These are phyloP conservation scores for Apodemia zela DNA, from an alignment of 2,888 invertebrate genomes.

Conservation along the genomic window DNA sequence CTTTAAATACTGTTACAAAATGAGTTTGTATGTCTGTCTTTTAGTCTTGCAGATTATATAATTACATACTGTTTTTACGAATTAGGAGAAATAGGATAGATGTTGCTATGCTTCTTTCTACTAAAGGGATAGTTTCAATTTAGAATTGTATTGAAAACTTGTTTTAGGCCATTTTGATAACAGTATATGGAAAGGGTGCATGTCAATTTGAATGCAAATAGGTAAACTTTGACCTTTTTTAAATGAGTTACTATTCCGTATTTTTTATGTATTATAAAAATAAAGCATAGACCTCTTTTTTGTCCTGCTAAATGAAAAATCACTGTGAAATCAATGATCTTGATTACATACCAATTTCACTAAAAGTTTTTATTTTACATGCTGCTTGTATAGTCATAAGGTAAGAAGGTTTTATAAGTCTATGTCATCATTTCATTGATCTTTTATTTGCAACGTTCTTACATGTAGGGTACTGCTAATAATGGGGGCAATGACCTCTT, in stretches of 20 bases:
- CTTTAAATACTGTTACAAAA: neutral
- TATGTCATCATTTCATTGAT: slow-evolving; percentile 17
- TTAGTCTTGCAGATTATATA: neutral
- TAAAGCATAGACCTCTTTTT: neutral
- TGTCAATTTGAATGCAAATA: too few species aligned
- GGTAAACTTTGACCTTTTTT: too few species aligned
- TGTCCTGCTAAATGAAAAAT: neutral
- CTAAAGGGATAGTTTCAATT: too few species aligned
- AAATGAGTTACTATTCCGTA: too few species aligned
- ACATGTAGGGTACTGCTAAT: slow-evolving; percentile 55
- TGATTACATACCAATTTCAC: neutral
- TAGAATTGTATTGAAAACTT: too few species aligned
- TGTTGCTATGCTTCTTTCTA: too few species aligned
- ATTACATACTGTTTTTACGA: neutral
- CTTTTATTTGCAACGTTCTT: slow-evolving; percentile 30
- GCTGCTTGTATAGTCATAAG: slow-evolving; percentile 14
- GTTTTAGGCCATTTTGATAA: too few species aligned
- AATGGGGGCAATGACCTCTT: slow-evolving; percentile 61
- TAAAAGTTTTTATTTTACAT: slow-evolving; percentile 2
- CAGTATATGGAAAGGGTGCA: too few species aligned
- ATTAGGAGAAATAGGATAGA: too few species aligned
- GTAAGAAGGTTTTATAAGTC: slow-evolving; percentile 15
- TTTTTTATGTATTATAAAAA: too few species aligned
- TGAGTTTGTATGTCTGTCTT: neutral
- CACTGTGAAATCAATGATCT: neutral